Base-by-base conservation (phyloP, 2,113 vertebrate genomes). In the Hirundichthys speculiger region DNA sequence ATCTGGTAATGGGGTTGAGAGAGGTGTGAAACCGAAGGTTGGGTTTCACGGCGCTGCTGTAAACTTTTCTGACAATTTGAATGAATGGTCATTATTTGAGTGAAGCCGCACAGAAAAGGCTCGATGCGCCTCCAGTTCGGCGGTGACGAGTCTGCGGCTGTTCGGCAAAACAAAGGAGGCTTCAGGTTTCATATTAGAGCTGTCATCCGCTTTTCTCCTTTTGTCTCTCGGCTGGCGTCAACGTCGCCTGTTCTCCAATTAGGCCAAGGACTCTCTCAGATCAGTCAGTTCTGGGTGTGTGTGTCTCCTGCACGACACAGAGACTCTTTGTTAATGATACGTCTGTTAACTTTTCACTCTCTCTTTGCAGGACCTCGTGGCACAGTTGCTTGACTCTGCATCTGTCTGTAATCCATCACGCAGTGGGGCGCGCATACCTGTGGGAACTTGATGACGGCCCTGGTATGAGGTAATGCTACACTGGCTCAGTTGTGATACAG, bases 351-450 rank as follows among this genome's bases (percentile, higher is more conserved):
- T 47, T 75, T 64, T 83, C 60, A 42, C 50, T 21, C 59, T 56
- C 24, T 62, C 59, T 79, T 74, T 53, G 73, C 56, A 4, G 57
- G 55, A 64, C 21, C 64, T 50, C 22, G 0, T 42, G 55, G 73
- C 47, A 1, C 67, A 25, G 62, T 62, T 2, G 48, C 59, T 52
- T 6, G 52, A 53, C 61, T 60, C 61, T 65, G 72, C 88, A 92
- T 89, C 86, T 92, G 90, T 82, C 75, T 64, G 74, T 59, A 73
- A 90, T 91, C 82, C 80, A 86, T 92, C 91, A 91, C 38, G 56
- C 38, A 11, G 13, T 5, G 39, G 62, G 51, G n/a, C n/a, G n/a
- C 6, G 58, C 82, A 86, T 86, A 83, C 69, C 73, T 83, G 78
- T 1, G 61, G 46, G 71, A 64, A 71, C 82, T 22, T 10, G 78